Conservation (phyloP, 2,797 vertebrate genomes). For the Microctenopoma steveboyesi region DNA sequence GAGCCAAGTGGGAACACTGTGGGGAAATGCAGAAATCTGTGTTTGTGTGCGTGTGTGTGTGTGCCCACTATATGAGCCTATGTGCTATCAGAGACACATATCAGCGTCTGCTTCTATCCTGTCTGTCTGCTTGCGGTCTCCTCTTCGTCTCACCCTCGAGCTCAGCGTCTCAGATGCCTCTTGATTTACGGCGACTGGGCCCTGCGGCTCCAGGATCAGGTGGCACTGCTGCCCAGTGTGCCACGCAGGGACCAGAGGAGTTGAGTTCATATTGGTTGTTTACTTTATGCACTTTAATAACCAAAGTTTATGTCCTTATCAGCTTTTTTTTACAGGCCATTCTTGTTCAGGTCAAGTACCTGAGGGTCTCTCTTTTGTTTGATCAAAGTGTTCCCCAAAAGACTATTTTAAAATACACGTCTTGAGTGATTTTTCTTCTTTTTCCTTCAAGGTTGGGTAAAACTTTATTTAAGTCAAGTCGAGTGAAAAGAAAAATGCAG, state of each 20-base stretch:
- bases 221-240: conserved; percentile 54
- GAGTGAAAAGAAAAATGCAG: conserved; percentile 8
- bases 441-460: neutral
- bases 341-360: conserved; percentile 22
- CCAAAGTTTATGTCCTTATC: conserved; percentile 43
- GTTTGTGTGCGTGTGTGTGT: conserved; percentile 23
- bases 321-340: conserved; percentile 11
- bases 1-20: conserved; percentile 57
- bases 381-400: conserved; percentile 14
- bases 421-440: conserved; percentile 4
- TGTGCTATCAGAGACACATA: conserved; percentile 64
- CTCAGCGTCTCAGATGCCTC: conserved; percentile 65
- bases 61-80: conserved; percentile 19
- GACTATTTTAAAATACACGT: neutral
- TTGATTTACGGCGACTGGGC: conserved; percentile 65
- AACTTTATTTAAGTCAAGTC: conserved; percentile 2
- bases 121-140: conserved; percentile 59
- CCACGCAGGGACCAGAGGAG: conserved; percentile 28
- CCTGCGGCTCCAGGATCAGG: conserved; percentile 65
- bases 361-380: conserved; percentile 2
- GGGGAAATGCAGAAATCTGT: conserved; percentile 33
- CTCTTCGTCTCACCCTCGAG: conserved; percentile 45
- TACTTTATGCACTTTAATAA: conserved; percentile 61
- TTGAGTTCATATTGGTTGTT: conserved; percentile 44
- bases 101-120: conserved; percentile 52